These are phyloP conservation scores for Patella pellucida DNA, from an alignment of 2,888 invertebrate species.

Conservation along the genomic window DNA sequence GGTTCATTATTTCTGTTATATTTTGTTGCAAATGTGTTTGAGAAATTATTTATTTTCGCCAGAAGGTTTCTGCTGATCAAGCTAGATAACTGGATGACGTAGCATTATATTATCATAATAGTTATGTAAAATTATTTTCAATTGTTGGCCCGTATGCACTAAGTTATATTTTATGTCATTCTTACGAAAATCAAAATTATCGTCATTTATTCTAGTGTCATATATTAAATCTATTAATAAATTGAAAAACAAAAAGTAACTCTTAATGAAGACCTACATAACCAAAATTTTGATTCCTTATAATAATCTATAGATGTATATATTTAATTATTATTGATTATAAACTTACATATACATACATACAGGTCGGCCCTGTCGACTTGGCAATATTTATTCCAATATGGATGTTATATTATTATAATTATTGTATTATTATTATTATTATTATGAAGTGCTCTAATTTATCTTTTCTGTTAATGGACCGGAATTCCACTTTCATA, in stretches of 20 bases:
- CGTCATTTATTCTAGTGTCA: background rate
- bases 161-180: background rate
- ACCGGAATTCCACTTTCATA: background rate
- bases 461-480: background rate
- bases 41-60: background rate
- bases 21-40: background rate
- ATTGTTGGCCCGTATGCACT: slow-evolving; percentile 9
- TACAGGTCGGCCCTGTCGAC: background rate
- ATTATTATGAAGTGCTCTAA: slow-evolving; percentile 10
- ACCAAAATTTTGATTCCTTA: no score
- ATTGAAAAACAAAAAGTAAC: no score
- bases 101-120: background rate
- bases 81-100: background rate
- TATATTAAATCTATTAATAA: no score
- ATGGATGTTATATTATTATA: background rate
- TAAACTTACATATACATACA: background rate
- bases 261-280: no score
- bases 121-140: slow-evolving; percentile 7
- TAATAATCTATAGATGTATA: slow-evolving; percentile 7
- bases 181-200: background rate
- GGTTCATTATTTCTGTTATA: background rate
- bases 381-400: slow-evolving; percentile 4
- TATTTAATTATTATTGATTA: slow-evolving; percentile 1
- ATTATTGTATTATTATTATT: slow-evolving; percentile 4
- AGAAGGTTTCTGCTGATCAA: background rate